Evolutionary conservation across 1,140 invertebrate genomes (phyloP).

Genomic region (Drosophila ficusphila): DNA sequence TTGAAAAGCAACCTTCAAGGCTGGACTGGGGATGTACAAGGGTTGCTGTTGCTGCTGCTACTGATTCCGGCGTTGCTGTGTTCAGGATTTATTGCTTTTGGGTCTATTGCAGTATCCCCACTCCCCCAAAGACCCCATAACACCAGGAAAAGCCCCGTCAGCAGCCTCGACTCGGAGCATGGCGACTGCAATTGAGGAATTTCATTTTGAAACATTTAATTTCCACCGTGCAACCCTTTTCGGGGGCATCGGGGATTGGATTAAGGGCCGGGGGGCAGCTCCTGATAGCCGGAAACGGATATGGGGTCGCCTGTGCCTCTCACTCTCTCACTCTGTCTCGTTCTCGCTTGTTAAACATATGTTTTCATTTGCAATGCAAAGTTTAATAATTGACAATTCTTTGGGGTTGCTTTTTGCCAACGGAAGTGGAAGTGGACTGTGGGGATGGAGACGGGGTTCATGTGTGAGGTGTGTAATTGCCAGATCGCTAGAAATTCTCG

Average conservation of each 20-base stretch:
- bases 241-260: neutral
- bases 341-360: constrained; percentile 74
- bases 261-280: constrained; percentile 27
- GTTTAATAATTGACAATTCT: constrained; percentile 79
- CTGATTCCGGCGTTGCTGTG: constrained; percentile 31
- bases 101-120: constrained; percentile 56
- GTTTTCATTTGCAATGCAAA: constrained; percentile 82
- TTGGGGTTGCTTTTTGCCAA: constrained; percentile 47
- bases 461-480: constrained; percentile 66
- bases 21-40: constrained; percentile 40
- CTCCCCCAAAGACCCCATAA: neutral
- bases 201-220: constrained; percentile 83
- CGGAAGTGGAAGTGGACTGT: constrained; percentile 13
- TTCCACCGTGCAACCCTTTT: constrained; percentile 65
- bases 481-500: constrained; percentile 50
- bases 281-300: constrained; percentile 78
- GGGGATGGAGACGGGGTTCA: neutral
- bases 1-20: constrained; percentile 69
- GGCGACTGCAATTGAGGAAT: constrained; percentile 81
- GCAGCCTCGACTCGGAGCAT: constrained; percentile 25
- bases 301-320: constrained; percentile 57
- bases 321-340: constrained; percentile 6
- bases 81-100: constrained; percentile 77
- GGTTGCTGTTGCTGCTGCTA: constrained; percentile 47
- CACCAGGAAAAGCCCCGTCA: constrained; percentile 1